Evolutionary conservation across 1,140 invertebrate genomes (phyloP), one percentile per base, ranked within the genome.

Genomic region (Dreissena rostriformis): DNA sequence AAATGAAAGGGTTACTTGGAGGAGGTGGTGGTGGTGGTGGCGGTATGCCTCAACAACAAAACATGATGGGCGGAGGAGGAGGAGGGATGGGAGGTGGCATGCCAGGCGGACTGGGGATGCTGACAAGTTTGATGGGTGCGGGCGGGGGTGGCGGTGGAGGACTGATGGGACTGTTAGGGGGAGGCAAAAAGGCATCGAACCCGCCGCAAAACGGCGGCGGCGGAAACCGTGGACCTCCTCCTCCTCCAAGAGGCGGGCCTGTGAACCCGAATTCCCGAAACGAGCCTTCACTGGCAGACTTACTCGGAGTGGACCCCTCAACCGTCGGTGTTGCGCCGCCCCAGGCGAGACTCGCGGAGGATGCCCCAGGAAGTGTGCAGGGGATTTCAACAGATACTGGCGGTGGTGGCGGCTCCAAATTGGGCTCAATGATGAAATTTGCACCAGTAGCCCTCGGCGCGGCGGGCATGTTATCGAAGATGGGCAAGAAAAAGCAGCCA

Each of bases 281-380:
- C 14, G 80, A 82, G 57, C 80, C 80, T 26, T 75, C 80, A 14
- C 68, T 82, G 63, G 80, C 80, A 17, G 80, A 82, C 29, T 51
- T 82, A 10, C 63, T 82, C 57, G 80, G 80, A 26, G 80, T 82
- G 28, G 80, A 82, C 66, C 80, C 80, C 17, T 57, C 78, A 11
- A 75, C 49, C 4, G 63, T 51, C 12, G 49, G 65, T 15, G 61
- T 55, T 24, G 15, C 28, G 28, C 24, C 39, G 22, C 63, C 80
- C 0, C 57, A 49, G 19, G 80, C 70, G 28, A 17, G 49, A 51
- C 80, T 65, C 1, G 61, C 61, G 6, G 57, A 24, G 17, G 12
- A 11, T 24, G 39, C 2, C 39, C 39, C 39, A 39, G 39, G 4
- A 8, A 61, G 57, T 12, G 57, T 61, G 57, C 57, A 61, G 12